Conservation (phyloP, 2,888 invertebrate genomes). For the Papilio elwesi region DNA sequence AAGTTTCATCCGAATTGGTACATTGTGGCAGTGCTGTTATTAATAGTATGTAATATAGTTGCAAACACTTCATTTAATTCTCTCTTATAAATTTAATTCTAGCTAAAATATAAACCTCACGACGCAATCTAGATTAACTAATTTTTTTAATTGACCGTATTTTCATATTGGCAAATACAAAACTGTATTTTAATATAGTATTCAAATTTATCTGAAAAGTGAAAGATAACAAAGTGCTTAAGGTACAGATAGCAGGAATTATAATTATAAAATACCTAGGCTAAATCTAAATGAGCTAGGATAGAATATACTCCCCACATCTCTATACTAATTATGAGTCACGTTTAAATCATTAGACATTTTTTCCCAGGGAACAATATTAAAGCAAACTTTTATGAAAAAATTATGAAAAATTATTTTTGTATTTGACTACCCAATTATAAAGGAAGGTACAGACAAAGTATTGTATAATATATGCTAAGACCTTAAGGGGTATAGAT, state of each 20-base stretch:
- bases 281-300: too few species aligned
- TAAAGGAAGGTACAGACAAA: too few species aligned
- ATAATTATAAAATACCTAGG: not conserved
- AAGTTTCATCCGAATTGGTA: slow-evolving; percentile 47
- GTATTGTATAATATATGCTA: too few species aligned
- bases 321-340: too few species aligned
- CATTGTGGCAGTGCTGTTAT: slow-evolving; percentile 54
- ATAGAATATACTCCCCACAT: too few species aligned
- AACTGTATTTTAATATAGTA: not conserved
- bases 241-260: not conserved
- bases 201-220: not conserved
- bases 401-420: too few species aligned
- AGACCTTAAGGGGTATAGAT: too few species aligned
- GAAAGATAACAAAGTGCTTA: not conserved
- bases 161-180: slow-evolving; percentile 13
- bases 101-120: slow-evolving; percentile 45
- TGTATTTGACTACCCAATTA: too few species aligned
- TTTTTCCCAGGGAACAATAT: too few species aligned
- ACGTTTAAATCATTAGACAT: too few species aligned
- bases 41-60: slow-evolving; percentile 44
- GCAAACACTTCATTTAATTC: slow-evolving; percentile 38
- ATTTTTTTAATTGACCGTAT: slow-evolving; percentile 53
- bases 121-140: slow-evolving; percentile 49
- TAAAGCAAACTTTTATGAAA: too few species aligned
- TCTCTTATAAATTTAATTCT: slow-evolving; percentile 19